These are phyloP conservation scores for Illadopsis cleaveri DNA, from an alignment of 2,113 vertebrate genomes.

Conservation along the genomic window DNA sequence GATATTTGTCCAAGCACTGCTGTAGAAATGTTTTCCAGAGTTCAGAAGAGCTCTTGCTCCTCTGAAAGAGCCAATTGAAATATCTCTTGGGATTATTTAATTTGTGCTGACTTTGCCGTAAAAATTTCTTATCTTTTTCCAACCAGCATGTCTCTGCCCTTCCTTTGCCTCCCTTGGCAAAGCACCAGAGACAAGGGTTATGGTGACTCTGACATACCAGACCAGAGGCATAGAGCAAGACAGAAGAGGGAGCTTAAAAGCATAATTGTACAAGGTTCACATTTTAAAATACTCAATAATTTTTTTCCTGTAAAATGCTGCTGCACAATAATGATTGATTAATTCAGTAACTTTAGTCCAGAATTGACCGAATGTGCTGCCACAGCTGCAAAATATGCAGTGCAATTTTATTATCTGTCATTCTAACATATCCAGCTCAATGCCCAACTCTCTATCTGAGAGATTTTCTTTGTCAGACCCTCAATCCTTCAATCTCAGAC, in stretches of 20 bases:
- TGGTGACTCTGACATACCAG: background rate
- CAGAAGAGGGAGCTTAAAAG: background rate
- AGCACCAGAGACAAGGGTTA: background rate
- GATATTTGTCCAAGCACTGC: background rate
- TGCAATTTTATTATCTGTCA: accelerated
- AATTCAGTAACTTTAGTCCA: background rate
- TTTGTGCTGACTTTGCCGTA: background rate
- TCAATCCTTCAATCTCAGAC: background rate
- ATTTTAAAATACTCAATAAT: background rate
- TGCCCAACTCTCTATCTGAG: background rate
- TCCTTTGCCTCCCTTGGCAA: background rate
- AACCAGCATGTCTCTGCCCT: background rate
- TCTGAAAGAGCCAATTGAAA: background rate
- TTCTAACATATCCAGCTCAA: background rate
- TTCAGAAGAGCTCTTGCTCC: background rate
- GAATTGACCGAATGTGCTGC: background rate
- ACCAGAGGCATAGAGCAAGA: background rate
- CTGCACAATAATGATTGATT: background rate
- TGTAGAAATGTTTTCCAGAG: background rate
- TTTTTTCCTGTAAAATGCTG: background rate
- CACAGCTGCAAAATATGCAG: background rate
- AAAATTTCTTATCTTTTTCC: background rate
- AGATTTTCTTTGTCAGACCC: background rate
- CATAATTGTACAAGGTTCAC: background rate
- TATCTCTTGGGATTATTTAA: background rate